A percentile compares a stretch with the other conserved stretches of the same genome.
phyloP scores from a whole-genome alignment of 2,888 invertebrate genomes.

The Scaptomyza caliginosa region DNA sequence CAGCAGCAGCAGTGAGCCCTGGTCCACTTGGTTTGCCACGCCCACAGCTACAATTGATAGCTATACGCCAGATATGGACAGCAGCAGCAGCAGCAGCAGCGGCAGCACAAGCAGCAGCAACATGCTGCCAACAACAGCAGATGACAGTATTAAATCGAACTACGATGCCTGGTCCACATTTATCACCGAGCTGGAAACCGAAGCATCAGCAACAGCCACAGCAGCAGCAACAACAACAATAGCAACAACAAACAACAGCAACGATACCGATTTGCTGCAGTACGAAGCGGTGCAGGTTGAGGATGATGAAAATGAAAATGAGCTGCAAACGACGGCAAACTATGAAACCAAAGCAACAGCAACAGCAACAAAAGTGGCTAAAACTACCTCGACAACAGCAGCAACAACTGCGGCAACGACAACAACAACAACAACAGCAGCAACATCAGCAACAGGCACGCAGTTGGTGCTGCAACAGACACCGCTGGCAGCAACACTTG shows the following conservation, averaged over 20 bases:
- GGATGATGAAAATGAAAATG: conserved; percentile 42
- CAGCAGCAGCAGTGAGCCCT: conserved; percentile 54
- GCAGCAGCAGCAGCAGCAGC: conserved; percentile 29
- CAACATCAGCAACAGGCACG: conserved; percentile 23
- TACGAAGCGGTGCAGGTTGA: conserved; percentile 56
- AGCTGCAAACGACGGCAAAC: conserved; percentile 52
- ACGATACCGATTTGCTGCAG: conserved; percentile 58
- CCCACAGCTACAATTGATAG: conserved; percentile 60
- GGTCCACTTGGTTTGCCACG: conserved; percentile 65
- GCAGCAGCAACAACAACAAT: conserved; percentile 32
- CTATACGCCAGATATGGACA: conserved; percentile 42
- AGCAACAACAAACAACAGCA: conserved; percentile 40
- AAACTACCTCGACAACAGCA: conserved; percentile 35
- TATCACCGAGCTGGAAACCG: conserved; percentile 61
- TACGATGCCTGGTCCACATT: conserved; percentile 60
- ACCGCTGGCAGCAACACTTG: conserved; percentile 56
- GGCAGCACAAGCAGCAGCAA: conserved; percentile 55
- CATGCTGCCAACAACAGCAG: conserved; percentile 53
- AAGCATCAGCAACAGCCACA: conserved; percentile 42
- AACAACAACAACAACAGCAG: conserved; percentile 19
- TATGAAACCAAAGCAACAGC: conserved; percentile 74
- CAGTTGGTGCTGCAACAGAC: conserved; percentile 61
- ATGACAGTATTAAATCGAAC: conserved; percentile 68
- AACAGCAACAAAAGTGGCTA: conserved; percentile 28
- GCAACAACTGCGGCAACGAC: conserved; percentile 1